Conservation (phyloP, 2,113 vertebrate species). For the Psittacus erithacus region DNA sequence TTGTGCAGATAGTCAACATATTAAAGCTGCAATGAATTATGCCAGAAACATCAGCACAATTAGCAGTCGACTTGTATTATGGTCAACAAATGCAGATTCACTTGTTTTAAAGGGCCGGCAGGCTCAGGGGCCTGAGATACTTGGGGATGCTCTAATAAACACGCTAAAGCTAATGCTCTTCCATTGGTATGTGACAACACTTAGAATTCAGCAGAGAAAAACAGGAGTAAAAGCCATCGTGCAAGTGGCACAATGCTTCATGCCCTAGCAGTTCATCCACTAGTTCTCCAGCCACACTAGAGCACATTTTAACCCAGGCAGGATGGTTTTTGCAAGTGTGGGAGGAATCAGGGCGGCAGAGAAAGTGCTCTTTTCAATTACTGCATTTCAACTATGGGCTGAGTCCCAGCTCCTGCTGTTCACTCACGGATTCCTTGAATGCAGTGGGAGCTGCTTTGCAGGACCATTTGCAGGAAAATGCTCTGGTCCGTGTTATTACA, state of each 20-base stretch:
- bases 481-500: background rate
- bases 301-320: background rate
- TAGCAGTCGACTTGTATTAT: conserved; percentile 1
- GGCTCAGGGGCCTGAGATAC: background rate
- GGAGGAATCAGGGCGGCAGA: background rate
- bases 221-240: background rate
- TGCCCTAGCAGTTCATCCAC: background rate
- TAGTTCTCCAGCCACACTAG: rapidly evolving
- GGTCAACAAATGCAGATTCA: background rate
- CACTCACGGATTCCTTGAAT: background rate
- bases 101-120: background rate
- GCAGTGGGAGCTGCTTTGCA: background rate
- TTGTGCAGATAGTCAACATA: conserved; percentile 53
- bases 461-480: background rate
- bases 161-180: background rate
- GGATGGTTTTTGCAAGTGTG: background rate
- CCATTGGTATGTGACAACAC: rapidly evolving
- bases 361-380: background rate
- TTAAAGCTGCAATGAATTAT: conserved; percentile 16
- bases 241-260: background rate
- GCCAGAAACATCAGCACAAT: conserved; percentile 24
- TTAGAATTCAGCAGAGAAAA: background rate
- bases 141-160: background rate
- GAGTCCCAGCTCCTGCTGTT: background rate
- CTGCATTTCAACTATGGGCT: background rate